A percentile compares a stretch with the other conserved stretches of the same genome.
These are phyloP conservation scores for Oceanodroma tethys DNA, from an alignment of 2,113 vertebrate species.

Conservation along the genomic window DNA sequence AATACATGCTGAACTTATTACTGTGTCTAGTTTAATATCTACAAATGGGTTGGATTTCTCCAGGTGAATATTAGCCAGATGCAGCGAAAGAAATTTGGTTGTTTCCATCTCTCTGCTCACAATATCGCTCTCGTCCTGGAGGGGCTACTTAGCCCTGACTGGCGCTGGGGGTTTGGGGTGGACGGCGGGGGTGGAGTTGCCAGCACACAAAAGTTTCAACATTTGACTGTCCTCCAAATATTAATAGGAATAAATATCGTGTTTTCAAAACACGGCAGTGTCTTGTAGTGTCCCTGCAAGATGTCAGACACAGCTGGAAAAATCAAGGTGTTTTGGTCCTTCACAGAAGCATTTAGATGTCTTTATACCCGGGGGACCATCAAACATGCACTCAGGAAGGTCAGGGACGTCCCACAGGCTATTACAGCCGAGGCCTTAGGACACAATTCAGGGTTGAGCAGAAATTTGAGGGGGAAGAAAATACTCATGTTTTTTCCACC, in stretches of 20 bases:
- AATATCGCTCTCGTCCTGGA: not conserved
- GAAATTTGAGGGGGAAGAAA: not conserved
- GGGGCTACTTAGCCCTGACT: not conserved
- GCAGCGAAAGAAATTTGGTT: not conserved
- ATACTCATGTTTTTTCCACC: not conserved
- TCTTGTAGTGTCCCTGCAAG: not conserved
- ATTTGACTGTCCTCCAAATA: not conserved
- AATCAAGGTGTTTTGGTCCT: not conserved
- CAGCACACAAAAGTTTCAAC: not conserved
- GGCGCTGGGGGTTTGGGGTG: not conserved
- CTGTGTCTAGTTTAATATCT: conserved; percentile 56
- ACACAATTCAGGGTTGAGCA: not conserved
- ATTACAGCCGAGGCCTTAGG: not conserved
- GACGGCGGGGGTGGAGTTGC: not conserved
- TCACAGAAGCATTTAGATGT: not conserved
- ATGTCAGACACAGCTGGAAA: not conserved
- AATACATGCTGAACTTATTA: conserved; percentile 61
- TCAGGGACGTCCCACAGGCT: not conserved
- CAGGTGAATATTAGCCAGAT: conserved; percentile 54
- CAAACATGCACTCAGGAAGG: not conserved
- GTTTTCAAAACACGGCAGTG: not conserved
- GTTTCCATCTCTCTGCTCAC: not conserved
- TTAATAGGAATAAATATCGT: not conserved
- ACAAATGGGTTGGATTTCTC: conserved; percentile 57
- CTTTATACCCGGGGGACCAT: not conserved